These are phyloP conservation scores for Heliothis peltigera DNA, from an alignment of 2,888 invertebrate genomes.

Conservation along the genomic window DNA sequence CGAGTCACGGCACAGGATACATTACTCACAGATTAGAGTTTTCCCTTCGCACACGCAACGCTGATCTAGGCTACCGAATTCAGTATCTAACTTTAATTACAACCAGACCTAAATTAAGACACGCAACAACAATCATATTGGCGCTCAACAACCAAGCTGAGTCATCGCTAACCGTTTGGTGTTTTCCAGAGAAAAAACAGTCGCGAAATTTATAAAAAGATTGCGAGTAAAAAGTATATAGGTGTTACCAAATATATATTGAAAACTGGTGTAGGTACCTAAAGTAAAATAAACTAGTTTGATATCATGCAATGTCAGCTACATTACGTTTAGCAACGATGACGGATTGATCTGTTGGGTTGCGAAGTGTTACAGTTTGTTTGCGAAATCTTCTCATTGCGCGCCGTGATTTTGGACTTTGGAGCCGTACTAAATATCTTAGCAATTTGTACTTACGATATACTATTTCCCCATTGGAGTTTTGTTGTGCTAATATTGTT, in stretches of 20 bases:
- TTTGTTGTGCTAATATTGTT: neutral
- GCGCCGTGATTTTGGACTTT: neutral
- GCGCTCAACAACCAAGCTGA: conserved; percentile 27
- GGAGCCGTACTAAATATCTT: conserved; percentile 17
- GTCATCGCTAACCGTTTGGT: conserved; percentile 15
- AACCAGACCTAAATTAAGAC: conserved; percentile 18
- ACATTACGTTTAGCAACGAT: conserved; percentile 22
- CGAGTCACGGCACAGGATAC: conserved; percentile 25
- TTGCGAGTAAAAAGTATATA: neutral
- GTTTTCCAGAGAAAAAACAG: conserved; percentile 11
- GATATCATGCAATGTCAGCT: conserved; percentile 14
- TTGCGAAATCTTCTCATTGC: conserved; percentile 3
- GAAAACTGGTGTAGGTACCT: conserved; percentile 3
- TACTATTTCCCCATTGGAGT: neutral
- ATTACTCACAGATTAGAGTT: conserved; percentile 19
- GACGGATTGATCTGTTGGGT: conserved; percentile 6
- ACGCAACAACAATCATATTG: conserved; percentile 41
- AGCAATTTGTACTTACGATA: conserved; percentile 2
- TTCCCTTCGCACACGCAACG: conserved; percentile 28
- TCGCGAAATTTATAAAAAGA: conserved; percentile 23
- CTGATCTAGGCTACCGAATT: conserved; percentile 6
- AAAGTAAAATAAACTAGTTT: neutral
- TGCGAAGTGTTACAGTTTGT: conserved; percentile 8
- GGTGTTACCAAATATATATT: conserved; percentile 9
- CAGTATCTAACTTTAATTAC: conserved; percentile 15